These are phyloP conservation scores for Exaiptasia diaphana DNA, from an alignment of 64 coral and sea anemone genomes.

Conservation along the genomic window DNA sequence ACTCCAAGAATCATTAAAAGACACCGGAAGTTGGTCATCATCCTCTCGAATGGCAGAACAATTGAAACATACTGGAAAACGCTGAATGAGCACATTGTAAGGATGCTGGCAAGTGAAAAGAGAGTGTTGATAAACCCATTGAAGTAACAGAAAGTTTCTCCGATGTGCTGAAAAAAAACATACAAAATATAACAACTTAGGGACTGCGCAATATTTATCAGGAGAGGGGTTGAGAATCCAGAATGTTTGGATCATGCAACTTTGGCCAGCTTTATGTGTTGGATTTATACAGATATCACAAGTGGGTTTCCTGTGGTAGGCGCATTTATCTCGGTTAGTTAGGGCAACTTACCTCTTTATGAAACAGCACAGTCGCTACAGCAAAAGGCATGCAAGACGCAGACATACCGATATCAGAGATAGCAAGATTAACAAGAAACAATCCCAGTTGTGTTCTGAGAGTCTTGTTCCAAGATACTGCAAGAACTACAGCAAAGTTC, in stretches of 20 bases:
- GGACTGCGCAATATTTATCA: background rate
- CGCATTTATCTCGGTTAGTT: too few species aligned
- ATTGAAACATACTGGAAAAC: constrained; percentile 76
- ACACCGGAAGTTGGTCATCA: constrained; percentile 85
- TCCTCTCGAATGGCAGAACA: constrained; percentile 60
- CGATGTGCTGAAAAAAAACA: constrained; percentile 70
- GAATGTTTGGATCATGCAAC: too few species aligned
- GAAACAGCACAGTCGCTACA: constrained; percentile 74
- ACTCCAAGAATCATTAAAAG: constrained; percentile 83
- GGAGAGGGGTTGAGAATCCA: background rate
- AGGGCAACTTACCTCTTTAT: constrained; percentile 48
- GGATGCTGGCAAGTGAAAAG: constrained; percentile 68
- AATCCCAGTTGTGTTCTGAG: constrained; percentile 75
- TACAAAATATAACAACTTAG: background rate
- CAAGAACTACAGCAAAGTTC: constrained; percentile 81
- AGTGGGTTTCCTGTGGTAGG: too few species aligned
- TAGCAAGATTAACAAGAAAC: constrained; percentile 75
- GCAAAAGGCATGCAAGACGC: constrained; percentile 96
- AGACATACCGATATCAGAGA: constrained; percentile 92
- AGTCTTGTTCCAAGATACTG: constrained; percentile 82
- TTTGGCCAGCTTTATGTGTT: too few species aligned
- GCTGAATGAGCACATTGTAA: constrained; percentile 64
- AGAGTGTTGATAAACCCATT: constrained; percentile 80
- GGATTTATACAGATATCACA: too few species aligned
- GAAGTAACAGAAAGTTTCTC: constrained; percentile 84